phyloP scores from a whole-genome alignment of 2,113 vertebrate species.

The Eira barbara region DNA sequence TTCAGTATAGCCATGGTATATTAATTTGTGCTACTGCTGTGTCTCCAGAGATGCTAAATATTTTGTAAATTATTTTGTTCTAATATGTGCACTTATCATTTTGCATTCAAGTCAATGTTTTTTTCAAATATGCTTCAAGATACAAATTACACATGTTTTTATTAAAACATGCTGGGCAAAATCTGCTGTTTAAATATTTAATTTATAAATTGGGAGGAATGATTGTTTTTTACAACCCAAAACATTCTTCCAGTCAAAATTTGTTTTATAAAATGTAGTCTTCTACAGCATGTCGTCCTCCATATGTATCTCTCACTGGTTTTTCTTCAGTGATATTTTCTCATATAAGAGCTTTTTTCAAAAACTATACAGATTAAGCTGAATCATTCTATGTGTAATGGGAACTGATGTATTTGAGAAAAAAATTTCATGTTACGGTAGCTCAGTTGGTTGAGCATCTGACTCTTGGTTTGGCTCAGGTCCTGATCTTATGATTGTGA shows the following conservation, averaged over 20 bases:
- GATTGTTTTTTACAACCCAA: not conserved
- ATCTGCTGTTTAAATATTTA: slow-evolving; percentile 15
- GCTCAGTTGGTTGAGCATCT: not conserved
- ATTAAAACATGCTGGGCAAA: not conserved
- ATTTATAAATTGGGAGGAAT: not conserved
- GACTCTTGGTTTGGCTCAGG: not conserved
- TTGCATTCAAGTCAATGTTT: not conserved
- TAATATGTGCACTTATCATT: slow-evolving; percentile 3
- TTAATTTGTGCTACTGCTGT: slow-evolving; percentile 6
- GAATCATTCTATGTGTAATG: not conserved
- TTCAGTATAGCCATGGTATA: slow-evolving; percentile 1
- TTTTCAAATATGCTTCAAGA: not conserved
- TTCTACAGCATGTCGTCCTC: not conserved
- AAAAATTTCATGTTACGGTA: not conserved
- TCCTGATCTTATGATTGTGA: not conserved
- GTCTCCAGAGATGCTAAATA: slow-evolving; percentile 14
- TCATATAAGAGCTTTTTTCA: not conserved
- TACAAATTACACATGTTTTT: not conserved
- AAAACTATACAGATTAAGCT: not conserved
- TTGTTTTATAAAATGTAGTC: not conserved
- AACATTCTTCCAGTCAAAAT: not conserved
- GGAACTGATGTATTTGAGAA: not conserved
- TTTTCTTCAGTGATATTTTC: not conserved
- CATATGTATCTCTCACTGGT: not conserved
- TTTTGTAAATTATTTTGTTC: slow-evolving; percentile 32